Base-by-base conservation (phyloP, 37 sponge, comb jelly and placozoan species). In the Haliclona indistincta region DNA sequence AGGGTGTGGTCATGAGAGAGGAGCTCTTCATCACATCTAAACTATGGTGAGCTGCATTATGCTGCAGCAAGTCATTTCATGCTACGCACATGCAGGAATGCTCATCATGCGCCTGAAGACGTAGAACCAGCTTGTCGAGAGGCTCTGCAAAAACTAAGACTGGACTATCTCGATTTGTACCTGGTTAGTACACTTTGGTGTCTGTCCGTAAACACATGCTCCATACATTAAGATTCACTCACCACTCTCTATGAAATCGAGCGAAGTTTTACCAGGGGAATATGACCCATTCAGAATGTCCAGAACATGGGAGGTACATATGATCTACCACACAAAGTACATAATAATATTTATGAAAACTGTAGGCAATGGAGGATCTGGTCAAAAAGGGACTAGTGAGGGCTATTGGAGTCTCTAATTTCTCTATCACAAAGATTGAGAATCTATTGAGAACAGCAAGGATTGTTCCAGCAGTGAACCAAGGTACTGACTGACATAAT, bases 1-100 rank as follows among this genome's bases (percentile, higher is more conserved):
- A 83, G 30, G 93, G 88, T 6, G 69, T 84, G 34, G 84, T 79
- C 37, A 87, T 79, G 70, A 63, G 93, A 72, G 88, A 87, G 37
- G 85, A 92, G 20, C 43, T 92, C 10, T 92, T 80, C 64, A 83
- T 92, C 44, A 87, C 93, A 0, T 82, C 88, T 25, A 92, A 92
- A 44, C 78, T 92, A 17, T 80, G 85, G 90, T 89, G 42, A 63
- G 81, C n/a, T n/a, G n/a, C n/a, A n/a, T n/a, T n/a, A n/a, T n/a
- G n/a, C n/a, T n/a, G n/a, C n/a, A n/a, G n/a, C n/a, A n/a, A n/a
- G n/a, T n/a, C n/a, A n/a, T n/a, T n/a, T n/a, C n/a, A n/a, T n/a
- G n/a, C n/a, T 20, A 49, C 13, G 53, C 17, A 49, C 17, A 17
- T 49, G 13, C 17, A 13, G 13, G 13, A 13, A 49, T 20, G 53